Evolutionary conservation across 2,113 vertebrate species (phyloP).

Genomic region (Forbesichthys agassizii): DNA sequence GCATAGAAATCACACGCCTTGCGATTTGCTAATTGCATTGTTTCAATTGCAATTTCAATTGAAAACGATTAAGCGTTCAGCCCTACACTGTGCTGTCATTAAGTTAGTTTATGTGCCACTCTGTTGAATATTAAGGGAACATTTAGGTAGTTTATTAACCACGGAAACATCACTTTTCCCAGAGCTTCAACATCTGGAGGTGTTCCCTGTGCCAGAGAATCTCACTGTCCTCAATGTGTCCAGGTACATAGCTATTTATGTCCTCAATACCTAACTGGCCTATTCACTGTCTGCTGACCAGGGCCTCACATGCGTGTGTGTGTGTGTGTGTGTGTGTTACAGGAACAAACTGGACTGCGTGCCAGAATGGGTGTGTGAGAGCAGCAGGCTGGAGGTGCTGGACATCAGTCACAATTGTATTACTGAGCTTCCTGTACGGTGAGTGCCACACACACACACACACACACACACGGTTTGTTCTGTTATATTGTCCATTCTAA

Average conservation of each 20-base stretch:
- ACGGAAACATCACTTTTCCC: conserved; percentile 2
- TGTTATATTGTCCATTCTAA: not conserved
- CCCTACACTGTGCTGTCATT: not conserved
- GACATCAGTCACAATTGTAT: conserved; percentile 90
- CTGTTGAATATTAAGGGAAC: not conserved
- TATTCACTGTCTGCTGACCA: not conserved
- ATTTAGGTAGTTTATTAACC: not conserved
- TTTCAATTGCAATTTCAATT: no score
- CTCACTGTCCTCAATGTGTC: conserved; percentile 91
- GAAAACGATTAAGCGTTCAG: no score
- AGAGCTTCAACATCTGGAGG: conserved; percentile 89
- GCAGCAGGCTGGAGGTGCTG: conserved; percentile 88
- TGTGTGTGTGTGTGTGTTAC: conserved; percentile 24
- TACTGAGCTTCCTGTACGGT: conserved; percentile 86
- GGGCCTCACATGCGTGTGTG: not conserved
- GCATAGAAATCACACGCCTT: no score
- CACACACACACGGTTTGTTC: not conserved
- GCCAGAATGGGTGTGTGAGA: conserved; percentile 90
- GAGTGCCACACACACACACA: conserved; percentile 60
- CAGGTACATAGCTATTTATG: conserved; percentile 76
- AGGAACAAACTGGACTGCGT: conserved; percentile 88
- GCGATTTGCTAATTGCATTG: no score
- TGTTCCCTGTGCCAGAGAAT: conserved; percentile 87
- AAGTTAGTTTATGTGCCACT: not conserved
- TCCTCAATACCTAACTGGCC: conserved; percentile 2